Conservation (phyloP, 1,140 invertebrate genomes). For the Hesperophylax magnus region DNA sequence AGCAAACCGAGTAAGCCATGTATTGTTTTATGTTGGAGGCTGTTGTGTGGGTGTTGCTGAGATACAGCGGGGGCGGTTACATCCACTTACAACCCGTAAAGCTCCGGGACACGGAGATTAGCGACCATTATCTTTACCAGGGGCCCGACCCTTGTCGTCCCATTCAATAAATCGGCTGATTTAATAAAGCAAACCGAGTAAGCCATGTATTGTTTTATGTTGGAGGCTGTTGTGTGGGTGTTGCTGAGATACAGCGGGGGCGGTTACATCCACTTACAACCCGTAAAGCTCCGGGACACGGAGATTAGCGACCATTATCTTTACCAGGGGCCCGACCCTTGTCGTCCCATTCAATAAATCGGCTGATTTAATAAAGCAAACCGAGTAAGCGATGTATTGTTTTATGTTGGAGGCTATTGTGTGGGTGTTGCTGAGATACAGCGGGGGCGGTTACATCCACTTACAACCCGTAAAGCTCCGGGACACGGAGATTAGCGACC, state of each 20-base stretch:
- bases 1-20: not conserved
- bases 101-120: constrained; percentile 22
- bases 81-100: constrained; percentile 35
- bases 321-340: not conserved
- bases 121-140: not conserved
- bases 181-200: constrained; percentile 9
- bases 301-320: constrained; percentile 19
- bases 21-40: not conserved
- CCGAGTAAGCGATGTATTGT: not conserved
- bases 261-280: constrained; percentile 39
- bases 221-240: not conserved
- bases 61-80: constrained; percentile 17
- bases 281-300: constrained; percentile 8
- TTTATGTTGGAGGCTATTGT: not conserved
- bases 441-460: constrained; percentile 37
- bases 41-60: not conserved
- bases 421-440: not conserved
- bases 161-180: constrained; percentile 12
- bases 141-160: not conserved
- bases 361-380: constrained; percentile 3
- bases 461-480: constrained; percentile 24
- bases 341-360: constrained; percentile 12
- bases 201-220: not conserved
- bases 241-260: constrained; percentile 7
- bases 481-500: constrained; percentile 19